Conservation (phyloP, 2,888 invertebrate species). For the Anorthoa munda region DNA sequence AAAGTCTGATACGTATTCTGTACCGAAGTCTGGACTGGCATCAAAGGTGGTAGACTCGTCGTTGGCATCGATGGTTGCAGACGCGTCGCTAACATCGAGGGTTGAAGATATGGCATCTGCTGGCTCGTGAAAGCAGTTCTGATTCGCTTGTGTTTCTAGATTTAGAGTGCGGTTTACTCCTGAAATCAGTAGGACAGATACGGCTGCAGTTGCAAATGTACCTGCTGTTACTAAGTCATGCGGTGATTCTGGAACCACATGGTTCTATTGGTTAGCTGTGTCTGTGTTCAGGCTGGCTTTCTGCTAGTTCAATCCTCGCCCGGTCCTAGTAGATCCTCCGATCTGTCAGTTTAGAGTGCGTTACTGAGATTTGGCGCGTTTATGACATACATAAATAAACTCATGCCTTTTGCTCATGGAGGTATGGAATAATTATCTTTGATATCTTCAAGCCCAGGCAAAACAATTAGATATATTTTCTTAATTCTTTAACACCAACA, state of each 20-base stretch:
- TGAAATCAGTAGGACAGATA: constrained; percentile 64
- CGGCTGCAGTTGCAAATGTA: constrained; percentile 66
- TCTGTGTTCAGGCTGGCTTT: constrained; percentile 44
- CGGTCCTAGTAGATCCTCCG: constrained; percentile 92
- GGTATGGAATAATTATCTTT: too few relatives aligned
- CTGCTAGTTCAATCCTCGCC: constrained; percentile 92
- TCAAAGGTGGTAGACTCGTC: constrained; percentile 41
- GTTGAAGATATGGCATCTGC: too few relatives aligned
- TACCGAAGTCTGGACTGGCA: constrained; percentile 48
- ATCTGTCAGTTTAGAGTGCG: too few relatives aligned
- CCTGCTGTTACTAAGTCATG: constrained; percentile 85
- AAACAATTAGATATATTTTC: too few relatives aligned
- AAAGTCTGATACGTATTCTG: constrained; percentile 64
- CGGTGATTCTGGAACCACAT: constrained; percentile 94
- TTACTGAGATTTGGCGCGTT: too few relatives aligned
- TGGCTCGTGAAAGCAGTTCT: too few relatives aligned
- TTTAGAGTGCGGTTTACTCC: constrained; percentile 38
- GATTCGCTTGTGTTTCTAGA: too few relatives aligned
- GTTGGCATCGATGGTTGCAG: constrained; percentile 49
- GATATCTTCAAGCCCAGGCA: too few relatives aligned
- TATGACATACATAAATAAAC: too few relatives aligned
- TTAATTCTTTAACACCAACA: too few relatives aligned
- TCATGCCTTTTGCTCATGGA: too few relatives aligned
- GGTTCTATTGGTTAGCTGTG: constrained; percentile 77
- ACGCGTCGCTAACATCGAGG: constrained; percentile 42